phyloP scores from a whole-genome alignment of 2,888 invertebrate genomes.

The Girardia tigrina region DNA sequence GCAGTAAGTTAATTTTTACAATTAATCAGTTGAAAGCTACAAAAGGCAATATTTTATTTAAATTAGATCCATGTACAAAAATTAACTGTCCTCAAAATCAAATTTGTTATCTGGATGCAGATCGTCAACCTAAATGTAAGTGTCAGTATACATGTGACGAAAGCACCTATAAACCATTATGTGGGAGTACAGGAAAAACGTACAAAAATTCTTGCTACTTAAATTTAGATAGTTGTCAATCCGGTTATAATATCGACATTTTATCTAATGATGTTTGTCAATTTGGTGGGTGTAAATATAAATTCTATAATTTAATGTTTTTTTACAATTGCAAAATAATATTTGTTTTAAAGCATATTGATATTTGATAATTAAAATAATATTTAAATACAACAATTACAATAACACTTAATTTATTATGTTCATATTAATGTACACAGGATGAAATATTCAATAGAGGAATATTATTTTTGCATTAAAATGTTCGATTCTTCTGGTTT shows the following conservation, averaged over 20 bases:
- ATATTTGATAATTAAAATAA: too few species aligned
- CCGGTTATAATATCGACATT: not conserved
- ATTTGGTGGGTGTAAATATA: conserved; percentile 26
- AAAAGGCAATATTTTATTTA: conserved; percentile 37
- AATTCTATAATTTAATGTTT: too few species aligned
- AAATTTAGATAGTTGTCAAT: conserved; percentile 67
- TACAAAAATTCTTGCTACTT: conserved; percentile 83
- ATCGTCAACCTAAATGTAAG: conserved; percentile 62
- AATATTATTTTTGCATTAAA: too few species aligned
- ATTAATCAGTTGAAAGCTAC: not conserved
- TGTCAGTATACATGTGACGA: conserved; percentile 55
- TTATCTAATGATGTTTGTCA: not conserved
- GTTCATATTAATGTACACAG: too few species aligned
- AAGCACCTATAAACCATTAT: conserved; percentile 57
- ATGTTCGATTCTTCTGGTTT: too few species aligned
- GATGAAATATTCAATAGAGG: too few species aligned
- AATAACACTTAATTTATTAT: too few species aligned
- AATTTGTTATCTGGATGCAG: conserved; percentile 67
- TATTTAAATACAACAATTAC: too few species aligned
- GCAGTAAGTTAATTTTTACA: conserved; percentile 46
- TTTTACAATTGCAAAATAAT: too few species aligned
- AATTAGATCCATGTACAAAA: conserved; percentile 68
- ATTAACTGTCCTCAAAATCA: conserved; percentile 65
- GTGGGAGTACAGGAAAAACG: conserved; percentile 77
- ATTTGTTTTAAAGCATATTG: too few species aligned